phyloP scores from a whole-genome alignment of 1,140 invertebrate species.

The Ips typographus region DNA sequence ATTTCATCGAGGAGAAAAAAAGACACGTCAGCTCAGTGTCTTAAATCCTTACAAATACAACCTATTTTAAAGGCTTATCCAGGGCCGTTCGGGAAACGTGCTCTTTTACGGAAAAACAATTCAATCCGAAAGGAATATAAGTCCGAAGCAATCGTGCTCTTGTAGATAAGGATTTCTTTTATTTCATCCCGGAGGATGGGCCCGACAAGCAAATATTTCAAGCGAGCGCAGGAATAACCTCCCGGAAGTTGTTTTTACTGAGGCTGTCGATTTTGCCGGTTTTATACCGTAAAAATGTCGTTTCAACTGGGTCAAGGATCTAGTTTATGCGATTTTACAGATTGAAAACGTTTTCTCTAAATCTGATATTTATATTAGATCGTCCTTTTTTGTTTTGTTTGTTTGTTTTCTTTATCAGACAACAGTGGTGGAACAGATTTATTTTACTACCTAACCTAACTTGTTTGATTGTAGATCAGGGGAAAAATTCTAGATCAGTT shows the following conservation, averaged over 20 bases:
- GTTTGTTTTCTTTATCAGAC: too few relatives aligned
- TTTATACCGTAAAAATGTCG: neutral
- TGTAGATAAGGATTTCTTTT: slow-evolving; percentile 13
- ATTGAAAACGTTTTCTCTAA: too few relatives aligned
- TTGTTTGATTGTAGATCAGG: slow-evolving; percentile 59
- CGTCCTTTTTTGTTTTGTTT: too few relatives aligned
- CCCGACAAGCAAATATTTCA: slow-evolving; percentile 15
- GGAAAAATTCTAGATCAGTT: slow-evolving; percentile 69
- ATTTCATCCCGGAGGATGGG: neutral
- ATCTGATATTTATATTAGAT: too few relatives aligned
- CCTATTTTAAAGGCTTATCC: slow-evolving; percentile 28
- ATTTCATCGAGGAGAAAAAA: slow-evolving; percentile 12
- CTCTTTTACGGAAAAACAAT: slow-evolving; percentile 24
- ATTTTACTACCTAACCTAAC: neutral
- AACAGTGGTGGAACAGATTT: neutral
- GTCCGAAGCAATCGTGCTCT: slow-evolving; percentile 15
- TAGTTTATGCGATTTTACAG: too few relatives aligned
- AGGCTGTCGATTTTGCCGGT: neutral
- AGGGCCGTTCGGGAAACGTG: slow-evolving; percentile 11
- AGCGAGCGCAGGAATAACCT: neutral
- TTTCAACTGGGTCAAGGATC: neutral
- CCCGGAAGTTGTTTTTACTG: neutral
- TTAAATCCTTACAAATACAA: slow-evolving; percentile 29
- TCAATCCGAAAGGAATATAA: slow-evolving; percentile 26
- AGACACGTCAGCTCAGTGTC: slow-evolving; percentile 17